Base-by-base conservation (phyloP, 2,888 invertebrate species). In the Lycia hirtaria region DNA sequence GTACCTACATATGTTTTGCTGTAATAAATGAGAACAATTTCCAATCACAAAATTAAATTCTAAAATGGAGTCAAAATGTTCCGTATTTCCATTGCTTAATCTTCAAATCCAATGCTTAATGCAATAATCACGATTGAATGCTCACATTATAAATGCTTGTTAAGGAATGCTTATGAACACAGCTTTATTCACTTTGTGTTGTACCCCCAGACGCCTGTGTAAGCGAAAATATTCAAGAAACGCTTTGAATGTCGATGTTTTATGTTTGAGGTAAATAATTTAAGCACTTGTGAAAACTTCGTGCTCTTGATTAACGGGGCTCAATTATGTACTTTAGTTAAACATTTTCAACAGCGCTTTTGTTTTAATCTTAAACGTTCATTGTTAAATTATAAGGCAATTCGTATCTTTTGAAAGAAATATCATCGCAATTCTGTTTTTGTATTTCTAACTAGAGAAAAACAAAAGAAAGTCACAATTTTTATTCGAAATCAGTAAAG, bases 241-340 rank as follows among this genome's bases (percentile, higher is more conserved):
- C 82, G 81, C 84, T 90, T 88, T 87, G 83, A 87, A 87, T 84
- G 80, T 78, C 81, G 79, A 87, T 87, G 87, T 88, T 89, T 88
- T 87, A 80, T 88, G 86, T 88, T 88, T 83, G 83, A 83, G 87
- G 87, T 83, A 87, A 88, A 90, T 88, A 87, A 89, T 88, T 68
- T 83, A 81, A 88, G 85, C 81, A 87, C 84, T 89, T 85, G 85
- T 79, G 84, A 88, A 90, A 88, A 89, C 87, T 90, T 87, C 68
- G 76, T 75, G 78, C 80, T 88, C 83, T 87, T 88, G 87, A 89
- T 91, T 89, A 91, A 86, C 85, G 78, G 78, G 73, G 82, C 88
- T 85, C 85, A 88, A 90, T 90, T 90, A 87, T 80, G 77, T 83
- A 77, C 79, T 87, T 83, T 76, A 82, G 76, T 85, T 83, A 76